Conservation (phyloP, 2,797 vertebrate genomes). For the Falco berigora region DNA sequence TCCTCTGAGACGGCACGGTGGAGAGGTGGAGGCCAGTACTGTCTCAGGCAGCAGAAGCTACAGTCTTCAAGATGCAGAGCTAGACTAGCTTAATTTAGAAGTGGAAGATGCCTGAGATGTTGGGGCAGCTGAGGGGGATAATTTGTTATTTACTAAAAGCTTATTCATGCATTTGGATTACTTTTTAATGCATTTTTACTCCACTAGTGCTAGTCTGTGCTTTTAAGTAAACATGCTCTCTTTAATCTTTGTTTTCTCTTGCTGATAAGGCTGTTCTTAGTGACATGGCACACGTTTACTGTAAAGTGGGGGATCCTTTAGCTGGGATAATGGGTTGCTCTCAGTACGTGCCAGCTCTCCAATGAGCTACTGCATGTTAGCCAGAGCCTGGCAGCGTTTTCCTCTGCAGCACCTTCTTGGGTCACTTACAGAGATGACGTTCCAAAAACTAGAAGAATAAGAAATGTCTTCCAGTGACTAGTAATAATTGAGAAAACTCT, state of each 20-base stretch:
- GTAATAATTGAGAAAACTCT: neutral
- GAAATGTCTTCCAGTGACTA: neutral
- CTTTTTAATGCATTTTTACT: neutral
- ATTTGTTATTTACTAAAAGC: neutral
- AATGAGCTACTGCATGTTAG: neutral
- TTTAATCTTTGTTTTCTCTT: neutral
- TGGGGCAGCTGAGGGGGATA: neutral
- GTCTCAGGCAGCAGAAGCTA: neutral
- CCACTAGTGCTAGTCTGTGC: neutral
- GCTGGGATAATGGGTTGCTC: neutral
- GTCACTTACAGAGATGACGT: neutral
- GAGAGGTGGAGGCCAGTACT: neutral
- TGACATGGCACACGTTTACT: neutral
- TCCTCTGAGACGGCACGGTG: neutral
- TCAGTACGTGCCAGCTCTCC: neutral
- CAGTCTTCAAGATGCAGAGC: neutral
- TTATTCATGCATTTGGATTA: neutral
- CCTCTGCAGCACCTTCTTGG: neutral
- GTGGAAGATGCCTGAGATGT: neutral
- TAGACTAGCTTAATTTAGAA: neutral
- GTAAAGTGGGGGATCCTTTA: neutral
- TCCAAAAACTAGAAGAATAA: neutral
- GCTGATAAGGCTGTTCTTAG: neutral
- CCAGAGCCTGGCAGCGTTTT: neutral
- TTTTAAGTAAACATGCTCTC: neutral